Evolutionary conservation across 2,888 invertebrate species (phyloP).

Genomic region (Tricholauxania praeusta): DNA sequence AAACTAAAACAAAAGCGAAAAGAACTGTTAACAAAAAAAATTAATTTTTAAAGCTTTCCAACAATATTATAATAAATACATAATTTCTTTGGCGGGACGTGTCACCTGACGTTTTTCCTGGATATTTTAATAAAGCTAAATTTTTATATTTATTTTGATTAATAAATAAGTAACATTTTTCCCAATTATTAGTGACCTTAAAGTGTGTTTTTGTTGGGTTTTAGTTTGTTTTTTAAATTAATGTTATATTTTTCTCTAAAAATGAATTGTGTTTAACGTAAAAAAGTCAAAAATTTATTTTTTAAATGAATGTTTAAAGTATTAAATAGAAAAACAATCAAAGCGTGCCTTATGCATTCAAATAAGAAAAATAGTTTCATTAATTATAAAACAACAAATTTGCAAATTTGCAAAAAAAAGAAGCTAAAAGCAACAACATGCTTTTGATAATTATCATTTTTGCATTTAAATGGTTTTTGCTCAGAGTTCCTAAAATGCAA

Average conservation of each 20-base stretch:
- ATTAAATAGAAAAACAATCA: constrained; percentile 44
- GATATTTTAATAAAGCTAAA: background rate
- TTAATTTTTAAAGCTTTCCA: constrained; percentile 9
- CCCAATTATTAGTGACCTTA: constrained; percentile 68
- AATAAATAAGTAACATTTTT: constrained; percentile 62
- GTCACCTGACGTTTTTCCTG: constrained; percentile 33
- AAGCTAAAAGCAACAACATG: constrained; percentile 25
- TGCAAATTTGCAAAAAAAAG: constrained; percentile 8
- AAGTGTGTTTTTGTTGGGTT: constrained; percentile 63
- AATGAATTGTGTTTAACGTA: background rate
- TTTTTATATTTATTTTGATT: background rate
- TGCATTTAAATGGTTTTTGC: constrained; percentile 20
- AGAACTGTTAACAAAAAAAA: background rate
- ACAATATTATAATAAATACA: background rate
- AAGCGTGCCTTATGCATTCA: constrained; percentile 54
- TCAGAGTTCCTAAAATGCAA: constrained; percentile 4
- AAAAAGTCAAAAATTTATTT: background rate
- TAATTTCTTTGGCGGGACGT: constrained; percentile 17
- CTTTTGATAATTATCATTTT: constrained; percentile 8
- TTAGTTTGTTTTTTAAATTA: constrained; percentile 32
- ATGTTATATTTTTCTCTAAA: constrained; percentile 9
- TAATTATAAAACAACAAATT: constrained; percentile 36
- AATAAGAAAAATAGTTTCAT: constrained; percentile 27
- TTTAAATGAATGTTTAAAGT: constrained; percentile 32
- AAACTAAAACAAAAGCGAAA: background rate